These are phyloP conservation scores for Chrysemys picta DNA, from an alignment of 2,113 vertebrate genomes.

Conservation along the genomic window DNA sequence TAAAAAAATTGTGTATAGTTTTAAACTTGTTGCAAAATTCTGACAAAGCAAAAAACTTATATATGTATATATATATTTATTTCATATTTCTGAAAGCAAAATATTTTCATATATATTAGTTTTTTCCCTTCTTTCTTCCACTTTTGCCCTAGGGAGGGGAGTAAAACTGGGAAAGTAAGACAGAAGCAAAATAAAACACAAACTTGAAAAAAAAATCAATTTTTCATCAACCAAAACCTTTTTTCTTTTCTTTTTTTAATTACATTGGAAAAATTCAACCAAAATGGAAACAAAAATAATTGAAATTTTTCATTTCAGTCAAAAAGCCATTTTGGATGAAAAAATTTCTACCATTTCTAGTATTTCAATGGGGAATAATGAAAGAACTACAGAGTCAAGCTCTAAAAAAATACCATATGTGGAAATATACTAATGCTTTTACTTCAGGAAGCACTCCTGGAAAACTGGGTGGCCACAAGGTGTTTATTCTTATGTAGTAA, in stretches of 20 bases:
- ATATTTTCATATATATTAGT: no score
- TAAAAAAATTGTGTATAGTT: not conserved
- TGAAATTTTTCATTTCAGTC: not conserved
- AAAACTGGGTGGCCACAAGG: not conserved
- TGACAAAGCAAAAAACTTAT: not conserved
- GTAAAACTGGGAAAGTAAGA: not conserved
- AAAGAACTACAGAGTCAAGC: not conserved
- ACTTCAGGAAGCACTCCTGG: not conserved
- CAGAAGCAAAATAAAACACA: not conserved
- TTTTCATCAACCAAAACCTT: not conserved
- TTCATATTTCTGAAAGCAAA: no score
- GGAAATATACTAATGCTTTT: slow-evolving; percentile 1
- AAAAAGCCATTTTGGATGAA: not conserved
- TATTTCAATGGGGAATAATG: not conserved
- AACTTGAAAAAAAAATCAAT: not conserved
- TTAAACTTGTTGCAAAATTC: not conserved
- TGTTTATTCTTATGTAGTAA: not conserved
- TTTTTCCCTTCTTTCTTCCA: not conserved
- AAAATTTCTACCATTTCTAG: not conserved
- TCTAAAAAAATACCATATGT: not conserved
- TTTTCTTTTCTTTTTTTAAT: not conserved
- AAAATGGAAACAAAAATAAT: not conserved
- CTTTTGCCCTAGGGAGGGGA: not conserved
- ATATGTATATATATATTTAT: no score
- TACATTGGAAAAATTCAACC: not conserved